phyloP scores from a whole-genome alignment of 2,888 invertebrate genomes.

The Spisula solida region DNA sequence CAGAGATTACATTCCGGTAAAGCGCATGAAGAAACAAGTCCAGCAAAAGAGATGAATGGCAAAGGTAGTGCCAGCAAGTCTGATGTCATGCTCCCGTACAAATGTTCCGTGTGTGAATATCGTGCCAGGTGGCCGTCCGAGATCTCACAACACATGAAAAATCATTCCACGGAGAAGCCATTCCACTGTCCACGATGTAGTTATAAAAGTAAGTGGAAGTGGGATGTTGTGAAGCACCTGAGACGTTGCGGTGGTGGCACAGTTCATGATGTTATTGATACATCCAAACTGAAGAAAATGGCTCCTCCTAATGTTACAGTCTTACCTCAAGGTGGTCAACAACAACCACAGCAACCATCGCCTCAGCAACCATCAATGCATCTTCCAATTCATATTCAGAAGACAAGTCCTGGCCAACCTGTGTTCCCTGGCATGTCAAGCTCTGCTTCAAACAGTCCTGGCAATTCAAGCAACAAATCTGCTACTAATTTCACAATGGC shows the following conservation, averaged over 20 bases:
- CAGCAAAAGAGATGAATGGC: constrained; percentile 42
- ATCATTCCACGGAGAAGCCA: constrained; percentile 87
- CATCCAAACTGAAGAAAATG: constrained; percentile 77
- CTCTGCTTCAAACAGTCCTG: constrained; percentile 29
- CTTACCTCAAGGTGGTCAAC: constrained; percentile 77
- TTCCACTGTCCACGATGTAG: constrained; percentile 87
- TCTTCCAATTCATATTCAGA: constrained; percentile 34
- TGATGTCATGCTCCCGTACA: constrained; percentile 84
- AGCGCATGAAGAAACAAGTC: constrained; percentile 36
- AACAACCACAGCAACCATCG: constrained; percentile 2
- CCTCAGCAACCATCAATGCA: not conserved
- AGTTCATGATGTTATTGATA: constrained; percentile 86
- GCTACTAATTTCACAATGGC: constrained; percentile 55
- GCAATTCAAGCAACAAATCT: constrained; percentile 41
- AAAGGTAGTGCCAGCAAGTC: constrained; percentile 61
- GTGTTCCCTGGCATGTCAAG: constrained; percentile 53
- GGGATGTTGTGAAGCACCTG: constrained; percentile 87
- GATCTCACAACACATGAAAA: constrained; percentile 88
- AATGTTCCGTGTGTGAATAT: constrained; percentile 87
- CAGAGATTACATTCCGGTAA: constrained; percentile 65
- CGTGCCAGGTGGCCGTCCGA: constrained; percentile 87
- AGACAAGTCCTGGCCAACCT: constrained; percentile 48
- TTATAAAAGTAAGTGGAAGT: constrained; percentile 87
- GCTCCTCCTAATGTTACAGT: constrained; percentile 85
- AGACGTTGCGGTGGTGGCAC: constrained; percentile 88